Conservation (phyloP, 1,140 invertebrate species). For the Penaeus japonicus region DNA sequence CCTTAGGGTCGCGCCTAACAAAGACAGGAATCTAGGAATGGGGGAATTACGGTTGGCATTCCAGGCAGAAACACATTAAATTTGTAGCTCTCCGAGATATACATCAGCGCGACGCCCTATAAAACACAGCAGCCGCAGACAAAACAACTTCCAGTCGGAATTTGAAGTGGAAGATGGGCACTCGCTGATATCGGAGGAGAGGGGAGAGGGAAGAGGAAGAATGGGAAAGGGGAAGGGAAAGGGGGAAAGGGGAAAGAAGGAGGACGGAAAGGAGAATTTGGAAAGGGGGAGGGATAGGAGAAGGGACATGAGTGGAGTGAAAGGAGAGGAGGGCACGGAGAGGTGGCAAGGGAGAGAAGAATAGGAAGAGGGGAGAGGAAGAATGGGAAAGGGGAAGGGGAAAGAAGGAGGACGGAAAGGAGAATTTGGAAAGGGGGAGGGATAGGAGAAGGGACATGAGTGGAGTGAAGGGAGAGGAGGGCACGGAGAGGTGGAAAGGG, state of each 20-base stretch:
- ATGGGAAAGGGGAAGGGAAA: not conserved
- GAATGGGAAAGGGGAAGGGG: too few species aligned
- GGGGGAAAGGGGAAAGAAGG: not conserved
- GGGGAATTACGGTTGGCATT: not conserved
- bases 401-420: too few species aligned
- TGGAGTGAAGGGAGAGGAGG: too few species aligned
- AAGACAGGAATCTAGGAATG: not conserved
- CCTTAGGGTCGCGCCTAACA: not conserved
- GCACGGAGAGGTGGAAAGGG: too few species aligned
- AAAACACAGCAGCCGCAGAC: not conserved
- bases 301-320: not conserved
- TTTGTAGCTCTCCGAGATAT: conserved; percentile 2
- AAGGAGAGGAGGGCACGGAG: not conserved
- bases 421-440: too few species aligned
- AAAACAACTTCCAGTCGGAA: not conserved
- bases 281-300: not conserved
- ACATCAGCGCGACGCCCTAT: not conserved
- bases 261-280: not conserved
- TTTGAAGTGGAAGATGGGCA: conserved; percentile 2
- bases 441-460: too few species aligned
- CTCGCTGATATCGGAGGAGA: not conserved
- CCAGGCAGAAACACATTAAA: conserved; percentile 10
- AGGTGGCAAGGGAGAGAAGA: not conserved
- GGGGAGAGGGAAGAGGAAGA: not conserved
- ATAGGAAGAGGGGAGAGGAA: too few species aligned